Evolutionary conservation across 2,888 invertebrate genomes (phyloP).

Genomic region (Cloeon dipterum): DNA sequence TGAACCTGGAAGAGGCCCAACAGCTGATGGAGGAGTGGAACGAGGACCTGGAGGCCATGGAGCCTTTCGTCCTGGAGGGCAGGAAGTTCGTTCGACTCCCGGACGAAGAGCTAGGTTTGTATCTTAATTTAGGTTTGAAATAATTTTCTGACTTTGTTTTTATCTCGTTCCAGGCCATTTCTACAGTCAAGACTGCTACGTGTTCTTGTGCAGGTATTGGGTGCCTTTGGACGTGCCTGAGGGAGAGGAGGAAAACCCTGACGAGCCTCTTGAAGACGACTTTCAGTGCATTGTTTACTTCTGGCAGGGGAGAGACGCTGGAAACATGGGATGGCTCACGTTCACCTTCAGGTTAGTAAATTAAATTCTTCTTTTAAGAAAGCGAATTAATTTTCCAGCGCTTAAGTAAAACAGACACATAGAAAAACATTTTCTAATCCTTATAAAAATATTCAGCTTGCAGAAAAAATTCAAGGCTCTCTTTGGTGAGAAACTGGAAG

Average conservation of each 20-base stretch:
- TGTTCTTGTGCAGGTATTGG: conserved; percentile 92
- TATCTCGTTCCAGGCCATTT: conserved; percentile 68
- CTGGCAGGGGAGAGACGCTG: conserved; percentile 95
- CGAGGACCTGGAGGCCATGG: conserved; percentile 94
- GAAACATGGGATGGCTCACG: conserved; percentile 98
- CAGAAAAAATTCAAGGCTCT: conserved; percentile 77
- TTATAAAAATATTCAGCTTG: no score
- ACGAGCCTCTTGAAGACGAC: conserved; percentile 35
- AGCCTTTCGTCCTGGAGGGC: conserved; percentile 88
- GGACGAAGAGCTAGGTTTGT: conserved; percentile 64
- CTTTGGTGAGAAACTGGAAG: conserved; percentile 79
- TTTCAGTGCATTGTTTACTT: conserved; percentile 97
- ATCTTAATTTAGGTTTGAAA: neutral
- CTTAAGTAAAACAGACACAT: no score
- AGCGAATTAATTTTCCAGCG: neutral
- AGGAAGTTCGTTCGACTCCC: conserved; percentile 93
- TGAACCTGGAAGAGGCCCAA: conserved; percentile 62
- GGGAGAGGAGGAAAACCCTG: conserved; percentile 26
- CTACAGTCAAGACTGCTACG: conserved; percentile 89
- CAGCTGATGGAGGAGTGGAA: conserved; percentile 91
- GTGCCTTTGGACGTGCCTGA: conserved; percentile 38
- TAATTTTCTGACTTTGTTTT: neutral
- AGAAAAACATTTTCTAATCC: no score
- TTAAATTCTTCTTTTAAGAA: neutral
- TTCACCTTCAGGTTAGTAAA: conserved; percentile 68